Percentiles rank a stretch among this genome's conserved stretches.
Conservation (phyloP, 2,113 vertebrate species). For the Passer domesticus region DNA sequence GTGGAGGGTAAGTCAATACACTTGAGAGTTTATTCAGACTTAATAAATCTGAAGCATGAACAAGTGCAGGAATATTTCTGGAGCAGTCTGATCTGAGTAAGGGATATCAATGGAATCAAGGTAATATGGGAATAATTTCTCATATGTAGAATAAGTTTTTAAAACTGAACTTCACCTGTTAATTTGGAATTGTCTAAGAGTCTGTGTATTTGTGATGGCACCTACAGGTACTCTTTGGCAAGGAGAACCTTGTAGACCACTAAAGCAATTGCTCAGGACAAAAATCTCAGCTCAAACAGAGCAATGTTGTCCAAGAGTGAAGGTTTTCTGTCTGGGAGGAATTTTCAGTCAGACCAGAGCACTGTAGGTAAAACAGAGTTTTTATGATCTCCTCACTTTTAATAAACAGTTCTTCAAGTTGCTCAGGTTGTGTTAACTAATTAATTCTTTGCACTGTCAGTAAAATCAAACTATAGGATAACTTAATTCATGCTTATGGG, state of each 20-base stretch:
- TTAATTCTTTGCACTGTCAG: neutral
- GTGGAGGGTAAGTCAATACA: neutral
- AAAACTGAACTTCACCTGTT: neutral
- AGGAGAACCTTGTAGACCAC: neutral
- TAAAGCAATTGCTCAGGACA: neutral
- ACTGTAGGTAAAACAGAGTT: neutral
- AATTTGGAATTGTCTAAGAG: neutral
- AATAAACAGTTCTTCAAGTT: neutral
- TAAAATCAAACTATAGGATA: neutral
- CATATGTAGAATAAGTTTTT: fast-evolving
- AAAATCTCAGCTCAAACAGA: neutral
- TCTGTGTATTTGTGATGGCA: neutral
- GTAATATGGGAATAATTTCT: neutral
- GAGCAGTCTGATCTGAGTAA: neutral
- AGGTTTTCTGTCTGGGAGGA: neutral
- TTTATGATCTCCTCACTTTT: neutral
- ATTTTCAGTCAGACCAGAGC: neutral
- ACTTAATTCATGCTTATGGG: neutral
- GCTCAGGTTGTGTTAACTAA: neutral
- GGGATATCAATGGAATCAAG: neutral
- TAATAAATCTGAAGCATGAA: neutral
- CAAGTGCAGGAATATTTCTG: neutral
- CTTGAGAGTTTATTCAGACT: neutral
- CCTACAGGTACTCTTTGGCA: neutral
- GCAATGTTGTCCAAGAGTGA: neutral